Evolutionary conservation across 1,140 invertebrate species (phyloP), one percentile per base, ranked within the genome.

Genomic region (Heterodera carotae): DNA sequence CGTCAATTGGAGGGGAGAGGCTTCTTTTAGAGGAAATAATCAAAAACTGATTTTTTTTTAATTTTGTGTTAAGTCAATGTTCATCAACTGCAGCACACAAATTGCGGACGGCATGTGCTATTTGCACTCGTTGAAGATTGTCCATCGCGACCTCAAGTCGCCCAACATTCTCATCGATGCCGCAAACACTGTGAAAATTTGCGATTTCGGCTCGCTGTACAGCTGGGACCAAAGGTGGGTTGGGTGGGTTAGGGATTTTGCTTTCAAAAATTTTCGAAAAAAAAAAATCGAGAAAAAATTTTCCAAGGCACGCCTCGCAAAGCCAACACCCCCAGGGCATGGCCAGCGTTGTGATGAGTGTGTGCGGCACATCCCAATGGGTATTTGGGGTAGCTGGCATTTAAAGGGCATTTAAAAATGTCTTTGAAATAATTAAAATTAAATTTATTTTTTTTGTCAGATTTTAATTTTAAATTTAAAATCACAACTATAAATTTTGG

Each of bases 91-190:
- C 27, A 72, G 53, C 76, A 71, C 7, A 88, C 94, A 97, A 89
- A 97, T 99, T 76, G 95, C 95, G 12, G 91, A 92, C 78, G 96
- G 96, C 4, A 98, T 98, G 96, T 92, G 93, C 83, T 98, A 98
- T 89, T 90, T 99, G 48, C 96, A 99, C 89, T 91, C 91, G 12
- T 93, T 97, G 85, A 97, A 97, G 89, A 98, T 98, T 79, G 97
- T 98, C 85, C 96, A 98, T 84, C 90, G 96, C 81, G 96, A 99
- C 91, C 91, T 98, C 31, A 90, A 90, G 77, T 89, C 89, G 72
- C 89, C 89, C 34, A 90, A 96, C 90, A 93, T 98, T 76, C 90
- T 99, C 39, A 94, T 99, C 85, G 93, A 94, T 34, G 91, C 92
- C 81, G 92, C 94, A 81, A 92, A 97, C 89, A 88, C 93, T 31